Conservation (phyloP, 2,797 vertebrate species). For the Galago senegalensis region DNA sequence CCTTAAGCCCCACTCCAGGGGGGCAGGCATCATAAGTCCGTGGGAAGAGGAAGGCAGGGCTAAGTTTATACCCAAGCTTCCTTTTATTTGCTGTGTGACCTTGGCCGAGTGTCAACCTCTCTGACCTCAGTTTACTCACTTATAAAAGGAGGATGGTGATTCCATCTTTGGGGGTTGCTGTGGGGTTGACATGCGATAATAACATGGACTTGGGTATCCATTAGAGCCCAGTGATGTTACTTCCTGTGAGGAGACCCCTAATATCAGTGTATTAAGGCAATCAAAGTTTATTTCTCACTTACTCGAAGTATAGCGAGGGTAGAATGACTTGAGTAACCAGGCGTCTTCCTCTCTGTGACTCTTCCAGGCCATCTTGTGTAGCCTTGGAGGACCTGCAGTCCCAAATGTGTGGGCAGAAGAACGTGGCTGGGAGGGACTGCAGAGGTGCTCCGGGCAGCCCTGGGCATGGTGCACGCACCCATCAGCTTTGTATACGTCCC, state of each 20-base stretch:
- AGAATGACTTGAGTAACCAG: background rate
- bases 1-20: too few species aligned
- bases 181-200: background rate
- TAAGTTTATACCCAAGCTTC: background rate
- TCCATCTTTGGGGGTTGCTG: background rate
- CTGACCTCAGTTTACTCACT: background rate
- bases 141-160: background rate
- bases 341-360: background rate
- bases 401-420: too few species aligned
- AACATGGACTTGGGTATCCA: too few species aligned
- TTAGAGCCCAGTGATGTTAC: background rate
- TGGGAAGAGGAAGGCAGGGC: background rate
- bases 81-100: background rate
- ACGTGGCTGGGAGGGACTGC: background rate
- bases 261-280: background rate
- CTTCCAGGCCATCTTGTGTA: background rate
- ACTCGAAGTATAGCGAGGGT: background rate
- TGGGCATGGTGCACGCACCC: accelerated
- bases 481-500: background rate
- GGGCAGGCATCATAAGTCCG: background rate
- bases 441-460: background rate
- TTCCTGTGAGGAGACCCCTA: background rate
- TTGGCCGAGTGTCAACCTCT: background rate
- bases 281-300: background rate
- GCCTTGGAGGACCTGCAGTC: background rate